Percentiles rank a stretch among this genome's conserved stretches.
These are phyloP conservation scores for Ophion slaviceki DNA, from an alignment of 2,888 invertebrate species.

Conservation along the genomic window DNA sequence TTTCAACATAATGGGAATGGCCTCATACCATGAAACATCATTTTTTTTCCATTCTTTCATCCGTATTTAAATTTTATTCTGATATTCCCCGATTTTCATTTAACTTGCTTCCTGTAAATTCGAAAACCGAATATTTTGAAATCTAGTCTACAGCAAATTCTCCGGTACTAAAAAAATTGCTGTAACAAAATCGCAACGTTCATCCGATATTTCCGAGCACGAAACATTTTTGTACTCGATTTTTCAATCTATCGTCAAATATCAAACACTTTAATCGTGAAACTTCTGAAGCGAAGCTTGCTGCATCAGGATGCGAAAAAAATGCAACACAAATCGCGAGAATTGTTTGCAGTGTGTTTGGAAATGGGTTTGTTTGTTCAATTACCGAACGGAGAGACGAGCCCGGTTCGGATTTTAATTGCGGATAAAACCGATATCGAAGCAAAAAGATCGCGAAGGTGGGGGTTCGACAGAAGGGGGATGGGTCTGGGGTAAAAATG, in stretches of 20 bases:
- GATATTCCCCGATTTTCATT: neutral
- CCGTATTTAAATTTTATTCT: neutral
- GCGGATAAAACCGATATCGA: slow-evolving; percentile 54
- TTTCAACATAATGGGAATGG: neutral
- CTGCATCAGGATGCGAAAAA: neutral
- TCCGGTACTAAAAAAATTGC: neutral
- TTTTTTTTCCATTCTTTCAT: neutral
- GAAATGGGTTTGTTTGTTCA: slow-evolving; percentile 34
- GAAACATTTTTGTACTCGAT: neutral
- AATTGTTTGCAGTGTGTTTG: slow-evolving; percentile 20
- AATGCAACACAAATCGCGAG: slow-evolving; percentile 11
- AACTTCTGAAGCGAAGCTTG: neutral
- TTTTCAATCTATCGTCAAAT: neutral
- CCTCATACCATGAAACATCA: too few relatives aligned
- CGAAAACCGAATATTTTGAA: neutral
- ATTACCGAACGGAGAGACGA: slow-evolving; percentile 53
- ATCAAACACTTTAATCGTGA: neutral
- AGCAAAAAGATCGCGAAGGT: slow-evolving; percentile 14
- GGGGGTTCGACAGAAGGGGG: neutral
- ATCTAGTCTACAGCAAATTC: neutral
- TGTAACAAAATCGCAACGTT: neutral
- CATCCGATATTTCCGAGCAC: neutral
- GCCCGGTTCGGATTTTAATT: slow-evolving; percentile 60
- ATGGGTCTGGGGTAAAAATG: slow-evolving; percentile 20
- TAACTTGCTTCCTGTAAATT: too few relatives aligned